Evolutionary conservation across 1,140 invertebrate species (phyloP).

Genomic region (Sarcophaga peregrina): DNA sequence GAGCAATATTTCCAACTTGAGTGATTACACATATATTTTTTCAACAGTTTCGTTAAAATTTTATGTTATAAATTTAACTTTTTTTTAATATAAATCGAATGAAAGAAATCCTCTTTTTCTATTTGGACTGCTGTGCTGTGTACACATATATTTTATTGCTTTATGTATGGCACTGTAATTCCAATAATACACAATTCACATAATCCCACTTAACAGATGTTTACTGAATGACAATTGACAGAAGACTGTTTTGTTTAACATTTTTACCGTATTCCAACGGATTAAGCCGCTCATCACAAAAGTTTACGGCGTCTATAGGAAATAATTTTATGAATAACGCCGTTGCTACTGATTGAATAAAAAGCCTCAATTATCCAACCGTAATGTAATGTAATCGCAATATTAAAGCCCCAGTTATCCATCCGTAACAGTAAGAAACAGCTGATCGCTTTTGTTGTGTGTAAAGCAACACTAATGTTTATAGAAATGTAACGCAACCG

Average conservation of each 20-base stretch:
- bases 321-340: too few relatives aligned
- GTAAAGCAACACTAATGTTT: too few relatives aligned
- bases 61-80: slow-evolving; percentile 21
- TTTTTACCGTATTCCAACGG: too few relatives aligned
- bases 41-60: neutral
- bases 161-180: slow-evolving; percentile 39
- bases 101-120: neutral
- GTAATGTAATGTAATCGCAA: too few relatives aligned
- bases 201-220: neutral
- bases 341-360: too few relatives aligned
- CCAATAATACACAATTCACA: slow-evolving; percentile 15
- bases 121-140: neutral
- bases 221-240: slow-evolving; percentile 22
- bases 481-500: too few relatives aligned
- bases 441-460: too few relatives aligned
- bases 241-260: slow-evolving; percentile 18
- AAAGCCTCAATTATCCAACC: too few relatives aligned
- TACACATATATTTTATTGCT: neutral
- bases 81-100: slow-evolving; percentile 4
- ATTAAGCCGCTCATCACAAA: too few relatives aligned
- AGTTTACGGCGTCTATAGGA: too few relatives aligned
- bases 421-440: too few relatives aligned
- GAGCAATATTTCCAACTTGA: slow-evolving; percentile 18
- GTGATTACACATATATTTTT: slow-evolving; percentile 12
- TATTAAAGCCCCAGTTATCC: too few relatives aligned